Evolutionary conservation across 2,797 vertebrate genomes (phyloP), one percentile per base, ranked within the genome.

Genomic region (Rhodeus uyekii): DNA sequence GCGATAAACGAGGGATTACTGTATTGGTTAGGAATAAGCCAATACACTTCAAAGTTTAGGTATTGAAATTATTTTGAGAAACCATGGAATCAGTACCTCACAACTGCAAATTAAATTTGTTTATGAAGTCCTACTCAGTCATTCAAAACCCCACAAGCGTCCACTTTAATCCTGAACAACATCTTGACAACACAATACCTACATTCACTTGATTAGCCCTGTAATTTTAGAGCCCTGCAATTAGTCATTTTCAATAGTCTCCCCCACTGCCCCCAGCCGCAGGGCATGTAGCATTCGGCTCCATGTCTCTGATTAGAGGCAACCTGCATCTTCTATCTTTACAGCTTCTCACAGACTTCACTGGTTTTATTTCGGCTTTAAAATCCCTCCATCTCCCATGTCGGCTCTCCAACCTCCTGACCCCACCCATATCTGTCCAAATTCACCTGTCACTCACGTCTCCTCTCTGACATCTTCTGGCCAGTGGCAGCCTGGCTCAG

Each of bases 361-460:
- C 75, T 85, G 86, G 82, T 76, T 82, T 86, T 84, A 85, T 46
- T 81, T 85, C 48, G 81, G 85, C 85, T 77, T 75, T 55, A 42
- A 55, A 75, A 89, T 89, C 86, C 78, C 84, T 63, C 58, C 87
- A 80, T 89, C 89, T 79, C 82, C 86, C 79, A 82, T 82, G 74
- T 89, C 85, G 84, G 84, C 84, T 85, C 78, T 86, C 85, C 86
- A 75, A 87, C 84, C 87, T 67, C 78, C 76, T 92, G 91, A 94
- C 91, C 92, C 86, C 46, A 91, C 87, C 89, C 86, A 84, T 85
- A 87, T 85, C 65, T 88, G 89, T 92, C 91, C 91, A 92, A 80
- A 92, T 92, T 90, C 88, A 89, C 87, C 90, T 85, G 91, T 93
- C 94, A 93, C 89, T 93, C 86, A 89, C 90, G 89, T 90, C 89